Conservation (phyloP, 2,113 vertebrate species). For the Semnornis frantzii region DNA sequence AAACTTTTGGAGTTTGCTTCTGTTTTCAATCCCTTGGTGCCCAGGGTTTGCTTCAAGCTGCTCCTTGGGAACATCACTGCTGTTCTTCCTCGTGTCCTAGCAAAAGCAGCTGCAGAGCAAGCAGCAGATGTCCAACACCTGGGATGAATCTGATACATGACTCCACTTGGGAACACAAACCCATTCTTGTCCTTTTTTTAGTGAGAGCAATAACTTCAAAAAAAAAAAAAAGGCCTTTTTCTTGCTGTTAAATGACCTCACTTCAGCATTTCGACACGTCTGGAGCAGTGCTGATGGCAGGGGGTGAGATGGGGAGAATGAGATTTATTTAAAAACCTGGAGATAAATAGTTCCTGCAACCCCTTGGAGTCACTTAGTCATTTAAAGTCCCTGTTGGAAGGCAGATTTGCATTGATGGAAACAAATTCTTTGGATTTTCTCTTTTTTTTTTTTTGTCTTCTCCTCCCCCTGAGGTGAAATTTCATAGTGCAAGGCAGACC, state of each 20-base stretch:
- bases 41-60: neutral
- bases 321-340: slow-evolving; percentile 33
- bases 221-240: neutral
- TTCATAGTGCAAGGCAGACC: slow-evolving; percentile 27
- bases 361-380: neutral
- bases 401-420: slow-evolving; percentile 23
- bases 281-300: neutral
- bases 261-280: neutral
- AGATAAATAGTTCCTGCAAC: slow-evolving; percentile 19
- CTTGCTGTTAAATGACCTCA: slow-evolving; percentile 44
- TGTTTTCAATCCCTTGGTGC: neutral
- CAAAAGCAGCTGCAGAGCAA: neutral
- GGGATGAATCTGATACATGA: slow-evolving; percentile 13
- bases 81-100: neutral
- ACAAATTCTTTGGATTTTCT: slow-evolving; percentile 13
- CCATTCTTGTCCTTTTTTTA: slow-evolving; percentile 16
- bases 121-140: slow-evolving; percentile 61
- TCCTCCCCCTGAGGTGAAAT: slow-evolving; percentile 18
- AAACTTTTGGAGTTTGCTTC: neutral
- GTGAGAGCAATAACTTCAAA: slow-evolving; percentile 16
- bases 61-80: neutral
- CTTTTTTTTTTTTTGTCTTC: neutral
- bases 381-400: slow-evolving; percentile 54
- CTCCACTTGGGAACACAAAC: neutral
- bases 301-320: slow-evolving; percentile 25